A percentile compares a stretch with the other conserved stretches of the same genome.
These are phyloP conservation scores for Exocentrus adspersus DNA, from an alignment of 2,888 invertebrate species.

Conservation along the genomic window DNA sequence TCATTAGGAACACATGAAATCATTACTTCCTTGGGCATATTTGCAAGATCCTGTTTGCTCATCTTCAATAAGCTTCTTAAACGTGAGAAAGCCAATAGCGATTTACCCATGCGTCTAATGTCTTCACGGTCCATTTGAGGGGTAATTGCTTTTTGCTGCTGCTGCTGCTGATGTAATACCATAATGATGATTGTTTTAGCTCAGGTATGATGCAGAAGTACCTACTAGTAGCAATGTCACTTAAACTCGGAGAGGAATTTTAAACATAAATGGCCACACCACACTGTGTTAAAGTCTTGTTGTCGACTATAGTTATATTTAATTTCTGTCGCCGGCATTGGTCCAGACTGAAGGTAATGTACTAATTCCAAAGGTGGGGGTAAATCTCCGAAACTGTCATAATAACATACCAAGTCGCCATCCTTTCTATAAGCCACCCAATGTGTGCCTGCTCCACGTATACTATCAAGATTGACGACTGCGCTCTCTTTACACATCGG, in stretches of 20 bases:
- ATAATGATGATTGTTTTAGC: too few relatives aligned
- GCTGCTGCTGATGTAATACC: neutral
- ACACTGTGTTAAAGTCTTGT: constrained; percentile 9
- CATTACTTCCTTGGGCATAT: constrained; percentile 18
- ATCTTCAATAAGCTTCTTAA: neutral
- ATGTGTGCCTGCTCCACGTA: constrained; percentile 17
- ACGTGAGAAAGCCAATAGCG: neutral
- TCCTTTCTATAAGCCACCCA: constrained; percentile 34
- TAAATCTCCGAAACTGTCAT: constrained; percentile 38
- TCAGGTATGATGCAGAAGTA: too few relatives aligned
- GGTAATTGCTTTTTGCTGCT: too few relatives aligned
- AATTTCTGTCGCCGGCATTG: neutral
- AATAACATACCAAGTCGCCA: constrained; percentile 26
- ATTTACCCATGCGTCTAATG: neutral
- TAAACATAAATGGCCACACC: constrained; percentile 40
- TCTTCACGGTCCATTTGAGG: neutral
- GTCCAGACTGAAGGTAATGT: too few relatives aligned
- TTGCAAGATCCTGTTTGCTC: neutral
- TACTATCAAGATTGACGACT: constrained; percentile 31
- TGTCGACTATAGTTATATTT: constrained; percentile 12
- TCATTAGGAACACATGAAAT: constrained; percentile 12
- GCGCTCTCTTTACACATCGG: constrained; percentile 11
- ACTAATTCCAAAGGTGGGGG: constrained; percentile 34
- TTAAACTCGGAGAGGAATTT: constrained; percentile 28
- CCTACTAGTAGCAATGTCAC: too few relatives aligned